A percentile compares a stretch with the other conserved stretches of the same genome.
phyloP scores from a whole-genome alignment of 2,797 vertebrate species.

The Pseudomugil gertrudae region DNA sequence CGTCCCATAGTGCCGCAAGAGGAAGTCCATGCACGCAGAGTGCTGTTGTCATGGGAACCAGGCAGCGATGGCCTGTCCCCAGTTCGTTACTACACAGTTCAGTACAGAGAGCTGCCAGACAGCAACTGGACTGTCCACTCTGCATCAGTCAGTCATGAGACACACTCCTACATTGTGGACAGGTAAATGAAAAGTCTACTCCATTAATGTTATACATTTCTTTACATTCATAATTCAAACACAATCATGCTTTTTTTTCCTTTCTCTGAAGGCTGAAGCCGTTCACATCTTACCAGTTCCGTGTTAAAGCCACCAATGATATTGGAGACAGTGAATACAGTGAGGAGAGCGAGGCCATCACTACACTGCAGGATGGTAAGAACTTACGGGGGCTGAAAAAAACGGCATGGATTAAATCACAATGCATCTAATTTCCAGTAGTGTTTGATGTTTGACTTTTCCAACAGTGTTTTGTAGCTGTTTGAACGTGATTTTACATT shows the following conservation, averaged over 20 bases:
- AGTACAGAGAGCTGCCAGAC: slow-evolving; percentile 89
- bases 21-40: slow-evolving; percentile 89
- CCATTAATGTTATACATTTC: neutral
- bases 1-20: slow-evolving; percentile 92
- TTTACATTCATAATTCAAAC: neutral
- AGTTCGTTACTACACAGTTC: slow-evolving; percentile 94
- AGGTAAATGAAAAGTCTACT: slow-evolving; percentile 84
- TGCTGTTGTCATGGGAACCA: slow-evolving; percentile 94
- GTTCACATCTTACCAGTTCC: slow-evolving; percentile 97
- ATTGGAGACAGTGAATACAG: slow-evolving; percentile 98
- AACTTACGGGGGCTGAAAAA: neutral
- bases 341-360: slow-evolving; percentile 93
- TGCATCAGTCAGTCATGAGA: slow-evolving; percentile 87
- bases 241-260: neutral
- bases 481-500: slow-evolving; percentile 13
- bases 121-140: slow-evolving; percentile 91
- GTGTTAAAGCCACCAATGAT: slow-evolving; percentile 95
- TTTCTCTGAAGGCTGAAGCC: slow-evolving; percentile 88
- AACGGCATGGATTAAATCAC: slow-evolving; percentile 76
- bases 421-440: slow-evolving; percentile 64
- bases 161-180: slow-evolving; percentile 88
- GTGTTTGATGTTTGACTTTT: slow-evolving; percentile 13
- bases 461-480: neutral
- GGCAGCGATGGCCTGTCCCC: slow-evolving; percentile 96
- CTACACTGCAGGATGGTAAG: slow-evolving; percentile 95